phyloP scores from a whole-genome alignment of 2,888 invertebrate genomes.

The Drosophila robusta region DNA sequence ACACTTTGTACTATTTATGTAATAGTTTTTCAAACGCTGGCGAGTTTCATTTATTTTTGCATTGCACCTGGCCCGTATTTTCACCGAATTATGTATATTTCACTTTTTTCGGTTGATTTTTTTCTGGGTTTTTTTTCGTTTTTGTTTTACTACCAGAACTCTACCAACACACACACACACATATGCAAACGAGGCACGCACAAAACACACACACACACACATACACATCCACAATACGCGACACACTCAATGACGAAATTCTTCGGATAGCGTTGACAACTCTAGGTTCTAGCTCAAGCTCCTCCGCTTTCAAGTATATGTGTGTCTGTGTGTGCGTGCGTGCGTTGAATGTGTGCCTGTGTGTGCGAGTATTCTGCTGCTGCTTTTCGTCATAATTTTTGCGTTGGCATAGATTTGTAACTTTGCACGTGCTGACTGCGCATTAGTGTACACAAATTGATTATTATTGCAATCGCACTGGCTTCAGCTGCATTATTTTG shows the following conservation, averaged over 20 bases:
- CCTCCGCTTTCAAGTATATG: slow-evolving; percentile 42
- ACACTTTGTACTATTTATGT: slow-evolving; percentile 77
- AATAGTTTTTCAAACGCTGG: slow-evolving; percentile 70
- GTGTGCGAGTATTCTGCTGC: slow-evolving; percentile 52
- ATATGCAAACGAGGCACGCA: slow-evolving; percentile 60
- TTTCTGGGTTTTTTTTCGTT: slow-evolving; percentile 41
- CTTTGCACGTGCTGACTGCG: slow-evolving; percentile 46
- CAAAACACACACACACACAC: slow-evolving; percentile 53
- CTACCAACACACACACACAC: slow-evolving; percentile 56
- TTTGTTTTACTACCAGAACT: slow-evolving; percentile 72
- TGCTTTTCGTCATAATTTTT: slow-evolving; percentile 70
- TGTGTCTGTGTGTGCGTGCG: slow-evolving; percentile 29
- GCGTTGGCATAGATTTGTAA: slow-evolving; percentile 53
- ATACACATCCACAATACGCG: slow-evolving; percentile 47
- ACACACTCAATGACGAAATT: slow-evolving; percentile 83
- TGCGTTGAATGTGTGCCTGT: slow-evolving; percentile 30
- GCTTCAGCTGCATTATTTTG: slow-evolving; percentile 52
- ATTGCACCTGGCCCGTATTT: slow-evolving; percentile 48
- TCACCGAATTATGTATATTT: slow-evolving; percentile 59
- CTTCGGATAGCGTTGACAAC: slow-evolving; percentile 76
- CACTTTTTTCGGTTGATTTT: slow-evolving; percentile 60
- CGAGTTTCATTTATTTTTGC: slow-evolving; percentile 51
- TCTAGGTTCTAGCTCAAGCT: slow-evolving; percentile 74
- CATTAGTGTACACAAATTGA: slow-evolving; percentile 36
- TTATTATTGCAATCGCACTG: slow-evolving; percentile 43